Evolutionary conservation across 2,797 vertebrate species (phyloP).

Genomic region (Diceros bicornis): DNA sequence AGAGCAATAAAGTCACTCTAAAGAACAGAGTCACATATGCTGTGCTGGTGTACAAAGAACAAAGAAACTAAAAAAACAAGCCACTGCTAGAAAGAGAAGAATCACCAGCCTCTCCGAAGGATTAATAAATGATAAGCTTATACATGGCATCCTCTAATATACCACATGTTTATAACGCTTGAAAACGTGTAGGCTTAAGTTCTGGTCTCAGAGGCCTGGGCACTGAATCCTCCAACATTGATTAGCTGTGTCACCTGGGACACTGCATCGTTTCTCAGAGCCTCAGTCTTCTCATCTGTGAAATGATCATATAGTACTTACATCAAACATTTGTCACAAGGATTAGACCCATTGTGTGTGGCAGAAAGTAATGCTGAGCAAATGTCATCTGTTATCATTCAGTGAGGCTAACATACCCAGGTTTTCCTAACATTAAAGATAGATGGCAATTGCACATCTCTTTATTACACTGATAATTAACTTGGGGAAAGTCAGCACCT

Average conservation of each 20-base stretch:
- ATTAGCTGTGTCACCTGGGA: background rate
- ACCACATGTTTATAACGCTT: background rate
- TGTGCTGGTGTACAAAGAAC: background rate
- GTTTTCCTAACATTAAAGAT: background rate
- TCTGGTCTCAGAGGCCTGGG: background rate
- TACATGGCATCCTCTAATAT: background rate
- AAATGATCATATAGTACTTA: background rate
- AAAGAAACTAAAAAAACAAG: constrained; percentile 5
- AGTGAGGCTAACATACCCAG: background rate
- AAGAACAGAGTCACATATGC: background rate
- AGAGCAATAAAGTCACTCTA: background rate
- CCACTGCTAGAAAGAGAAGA: background rate
- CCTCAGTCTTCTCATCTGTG: background rate
- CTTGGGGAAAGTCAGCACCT: constrained; percentile 12
- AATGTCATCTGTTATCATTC: background rate
- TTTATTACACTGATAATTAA: background rate
- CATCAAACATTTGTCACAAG: background rate
- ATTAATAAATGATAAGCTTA: background rate
- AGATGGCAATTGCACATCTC: background rate
- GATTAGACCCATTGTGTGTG: background rate
- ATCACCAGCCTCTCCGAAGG: background rate
- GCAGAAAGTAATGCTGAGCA: background rate
- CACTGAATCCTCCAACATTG: background rate
- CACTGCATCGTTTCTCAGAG: background rate
- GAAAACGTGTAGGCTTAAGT: background rate